phyloP scores from a whole-genome alignment of 2,113 vertebrate genomes.

The Pagrus major region DNA sequence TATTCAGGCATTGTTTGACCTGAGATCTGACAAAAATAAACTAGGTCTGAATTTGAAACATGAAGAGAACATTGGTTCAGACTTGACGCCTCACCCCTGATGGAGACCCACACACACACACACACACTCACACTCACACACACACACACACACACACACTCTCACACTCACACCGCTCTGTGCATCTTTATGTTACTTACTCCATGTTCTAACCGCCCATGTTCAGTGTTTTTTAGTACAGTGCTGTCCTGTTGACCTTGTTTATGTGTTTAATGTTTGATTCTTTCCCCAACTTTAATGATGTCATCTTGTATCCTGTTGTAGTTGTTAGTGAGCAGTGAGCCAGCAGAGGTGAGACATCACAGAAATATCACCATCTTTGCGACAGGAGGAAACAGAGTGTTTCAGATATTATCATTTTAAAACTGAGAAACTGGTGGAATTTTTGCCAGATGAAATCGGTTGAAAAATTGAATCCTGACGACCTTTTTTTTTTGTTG shows the following conservation, averaged over 20 bases:
- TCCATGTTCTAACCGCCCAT: conserved; percentile 34
- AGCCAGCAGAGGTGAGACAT: conserved; percentile 8
- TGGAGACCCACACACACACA: neutral
- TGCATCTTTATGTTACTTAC: neutral
- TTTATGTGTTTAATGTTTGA: conserved; percentile 43
- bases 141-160: neutral
- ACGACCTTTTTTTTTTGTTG: neutral
- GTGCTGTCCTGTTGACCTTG: neutral
- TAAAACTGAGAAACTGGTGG: neutral
- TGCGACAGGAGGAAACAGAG: neutral
- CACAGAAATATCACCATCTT: neutral
- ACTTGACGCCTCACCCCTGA: neutral
- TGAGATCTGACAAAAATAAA: neutral
- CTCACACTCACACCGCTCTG: neutral
- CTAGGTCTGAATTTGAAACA: neutral
- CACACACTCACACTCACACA: neutral
- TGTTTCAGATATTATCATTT: neutral
- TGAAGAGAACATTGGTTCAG: neutral
- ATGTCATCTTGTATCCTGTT: neutral
- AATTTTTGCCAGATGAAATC: neutral
- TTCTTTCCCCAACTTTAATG: conserved; percentile 18
- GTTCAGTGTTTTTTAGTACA: conserved; percentile 8
- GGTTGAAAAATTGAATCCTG: neutral
- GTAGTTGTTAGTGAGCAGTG: neutral
- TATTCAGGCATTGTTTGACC: neutral